Evolutionary conservation across 2,888 invertebrate species (phyloP).

Genomic region (Idaea straminata): DNA sequence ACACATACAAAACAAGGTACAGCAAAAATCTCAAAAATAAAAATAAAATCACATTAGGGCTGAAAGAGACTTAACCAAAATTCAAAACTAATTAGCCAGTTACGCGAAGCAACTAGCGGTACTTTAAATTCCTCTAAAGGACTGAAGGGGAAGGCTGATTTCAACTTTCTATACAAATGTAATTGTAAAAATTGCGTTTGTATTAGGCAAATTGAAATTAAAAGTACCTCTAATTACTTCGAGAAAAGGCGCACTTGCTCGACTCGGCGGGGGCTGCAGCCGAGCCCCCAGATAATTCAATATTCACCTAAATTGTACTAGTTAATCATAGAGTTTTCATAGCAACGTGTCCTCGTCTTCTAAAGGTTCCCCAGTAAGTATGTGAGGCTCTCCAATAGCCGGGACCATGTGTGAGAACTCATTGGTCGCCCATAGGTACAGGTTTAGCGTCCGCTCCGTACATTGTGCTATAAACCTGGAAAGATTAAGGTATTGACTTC

Average conservation of each 20-base stretch:
- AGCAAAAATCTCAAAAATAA: not conserved
- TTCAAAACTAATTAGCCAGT: too few relatives aligned
- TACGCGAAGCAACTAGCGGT: too few relatives aligned
- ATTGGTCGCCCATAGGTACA: constrained; percentile 91
- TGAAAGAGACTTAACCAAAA: too few relatives aligned
- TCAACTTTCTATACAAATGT: too few relatives aligned
- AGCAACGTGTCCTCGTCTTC: constrained; percentile 61
- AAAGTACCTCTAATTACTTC: too few relatives aligned
- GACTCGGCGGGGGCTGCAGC: too few relatives aligned
- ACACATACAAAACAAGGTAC: not conserved
- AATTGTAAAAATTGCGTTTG: too few relatives aligned
- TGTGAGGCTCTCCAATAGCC: constrained; percentile 78
- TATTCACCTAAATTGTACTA: constrained; percentile 13
- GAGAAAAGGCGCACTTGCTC: too few relatives aligned
- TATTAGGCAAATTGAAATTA: too few relatives aligned
- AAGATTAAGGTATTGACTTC: constrained; percentile 14
- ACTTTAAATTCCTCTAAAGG: too few relatives aligned
- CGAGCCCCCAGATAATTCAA: too few relatives aligned
- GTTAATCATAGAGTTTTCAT: constrained; percentile 34
- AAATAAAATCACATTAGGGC: not conserved
- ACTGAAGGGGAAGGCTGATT: too few relatives aligned
- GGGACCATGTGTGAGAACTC: constrained; percentile 86
- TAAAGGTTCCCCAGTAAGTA: constrained; percentile 59
- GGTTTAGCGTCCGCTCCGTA: constrained; percentile 92
- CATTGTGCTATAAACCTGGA: constrained; percentile 94